Evolutionary conservation across 2,797 vertebrate genomes (phyloP), one percentile per base, ranked within the genome.

Genomic region (Sebastolobus alascanus): DNA sequence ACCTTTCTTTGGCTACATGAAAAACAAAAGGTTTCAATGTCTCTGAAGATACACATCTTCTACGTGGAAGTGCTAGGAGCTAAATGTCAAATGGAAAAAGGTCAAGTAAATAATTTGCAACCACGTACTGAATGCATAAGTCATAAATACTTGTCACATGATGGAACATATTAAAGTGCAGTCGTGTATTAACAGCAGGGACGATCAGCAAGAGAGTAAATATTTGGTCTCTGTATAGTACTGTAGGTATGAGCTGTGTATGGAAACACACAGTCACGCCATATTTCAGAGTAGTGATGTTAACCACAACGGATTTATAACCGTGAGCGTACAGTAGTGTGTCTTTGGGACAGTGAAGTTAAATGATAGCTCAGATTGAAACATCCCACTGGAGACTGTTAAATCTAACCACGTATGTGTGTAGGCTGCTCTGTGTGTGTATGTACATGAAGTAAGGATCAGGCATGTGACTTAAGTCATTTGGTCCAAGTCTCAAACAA

Each of bases 241-340:
- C 60, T 35, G 75, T 16, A 68, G 25, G 58, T 81, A 12, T 72
- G 79, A 67, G 25, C 35, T 75, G 66, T 79, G 66, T 60, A 70
- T 85, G 82, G 73, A 91, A 86, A 85, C 73, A 61, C 22, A 70
- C 33, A 66, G 79, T 79, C 77, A 78, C 40, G 63, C 38, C 67
- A 73, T 46, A 66, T 55, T 27, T 77, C 54, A 79, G 64, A 58
- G 66, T 27, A 25, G 25, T 80, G 35, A 77, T 12, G 43, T 25
- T 68, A 74, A 74, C 58, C 75, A 60, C 40, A 35, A 46, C 56
- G 35, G 50, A 82, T 68, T 63, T 31, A 73, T 12, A 79, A 13
- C 40, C 35, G 37, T 13, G 27, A 67, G 35, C 20, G 56, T 27
- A 25, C 25, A 25, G 25, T 25, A 58, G 35, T 16, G 16, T 33